Evolutionary conservation across 2,888 invertebrate genomes (phyloP).

Genomic region (Scaptomyza reducta): DNA sequence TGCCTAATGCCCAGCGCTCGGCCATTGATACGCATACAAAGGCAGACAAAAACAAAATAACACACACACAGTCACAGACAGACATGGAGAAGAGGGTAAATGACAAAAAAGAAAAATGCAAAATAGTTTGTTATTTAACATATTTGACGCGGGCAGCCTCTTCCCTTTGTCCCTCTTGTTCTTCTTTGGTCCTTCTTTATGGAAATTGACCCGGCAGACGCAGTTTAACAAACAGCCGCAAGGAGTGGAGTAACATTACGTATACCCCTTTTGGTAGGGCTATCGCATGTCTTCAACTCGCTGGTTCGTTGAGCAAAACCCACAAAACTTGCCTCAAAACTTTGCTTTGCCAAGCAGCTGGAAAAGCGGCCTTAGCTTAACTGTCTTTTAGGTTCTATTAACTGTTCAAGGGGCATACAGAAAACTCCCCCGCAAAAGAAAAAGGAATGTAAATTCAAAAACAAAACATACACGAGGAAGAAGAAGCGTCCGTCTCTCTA

Average conservation of each 20-base stretch:
- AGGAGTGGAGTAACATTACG: not conserved
- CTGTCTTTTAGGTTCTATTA: slow-evolving; percentile 40
- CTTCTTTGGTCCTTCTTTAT: slow-evolving; percentile 18
- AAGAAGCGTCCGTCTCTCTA: slow-evolving; percentile 39
- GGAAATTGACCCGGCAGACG: slow-evolving; percentile 70
- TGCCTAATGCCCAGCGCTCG: slow-evolving; percentile 63
- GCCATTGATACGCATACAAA: slow-evolving; percentile 56
- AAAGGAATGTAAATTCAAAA: slow-evolving; percentile 2
- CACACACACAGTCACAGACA: not conserved
- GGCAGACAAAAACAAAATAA: not conserved
- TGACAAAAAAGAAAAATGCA: slow-evolving; percentile 71
- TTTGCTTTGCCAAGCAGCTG: slow-evolving; percentile 68
- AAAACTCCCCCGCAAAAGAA: slow-evolving; percentile 2
- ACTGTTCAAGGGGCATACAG: slow-evolving; percentile 16
- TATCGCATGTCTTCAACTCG: slow-evolving; percentile 31
- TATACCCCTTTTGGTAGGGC: slow-evolving; percentile 62
- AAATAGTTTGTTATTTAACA: slow-evolving; percentile 80
- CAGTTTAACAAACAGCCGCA: slow-evolving; percentile 59
- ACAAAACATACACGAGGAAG: slow-evolving; percentile 11
- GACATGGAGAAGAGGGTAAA: slow-evolving; percentile 11
- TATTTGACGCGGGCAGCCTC: slow-evolving; percentile 57
- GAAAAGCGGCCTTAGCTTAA: slow-evolving; percentile 46
- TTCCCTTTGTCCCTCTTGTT: slow-evolving; percentile 9
- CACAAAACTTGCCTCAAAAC: slow-evolving; percentile 50
- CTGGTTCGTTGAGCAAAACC: slow-evolving; percentile 15